Percentiles rank a stretch among this genome's conserved stretches.
phyloP scores from a whole-genome alignment of 2,113 vertebrate genomes.

The Salvelinus alpinus region DNA sequence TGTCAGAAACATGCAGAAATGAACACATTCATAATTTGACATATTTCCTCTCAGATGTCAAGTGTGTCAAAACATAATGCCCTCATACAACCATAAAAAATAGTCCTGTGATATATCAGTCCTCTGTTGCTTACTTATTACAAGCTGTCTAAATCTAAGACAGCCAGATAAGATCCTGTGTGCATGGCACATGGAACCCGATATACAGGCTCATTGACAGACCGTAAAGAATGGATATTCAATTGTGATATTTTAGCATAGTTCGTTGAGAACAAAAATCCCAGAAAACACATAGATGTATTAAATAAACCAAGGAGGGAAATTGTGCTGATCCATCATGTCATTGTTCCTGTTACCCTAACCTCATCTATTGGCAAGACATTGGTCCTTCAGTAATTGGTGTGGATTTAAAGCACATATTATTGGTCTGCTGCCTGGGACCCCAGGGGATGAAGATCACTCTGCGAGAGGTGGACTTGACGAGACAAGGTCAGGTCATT shows the following conservation, averaged over 20 bases:
- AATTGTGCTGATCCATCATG: constrained; percentile 29
- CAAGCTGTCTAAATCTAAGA: neutral
- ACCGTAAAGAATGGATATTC: neutral
- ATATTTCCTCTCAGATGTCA: neutral
- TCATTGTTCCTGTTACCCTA: constrained; percentile 31
- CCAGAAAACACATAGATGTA: neutral
- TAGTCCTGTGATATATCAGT: neutral
- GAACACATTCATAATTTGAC: neutral
- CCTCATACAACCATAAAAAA: neutral
- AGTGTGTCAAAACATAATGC: neutral
- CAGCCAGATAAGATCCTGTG: neutral
- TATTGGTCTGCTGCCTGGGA: constrained; percentile 49
- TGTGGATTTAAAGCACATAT: constrained; percentile 51
- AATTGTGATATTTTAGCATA: too few relatives aligned
- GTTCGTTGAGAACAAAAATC: neutral
- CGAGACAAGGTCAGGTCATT: constrained; percentile 71
- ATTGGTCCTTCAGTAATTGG: constrained; percentile 47
- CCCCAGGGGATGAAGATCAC: constrained; percentile 57
- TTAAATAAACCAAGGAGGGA: constrained; percentile 20
- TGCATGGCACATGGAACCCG: neutral
- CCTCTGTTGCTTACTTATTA: neutral
- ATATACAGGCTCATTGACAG: neutral
- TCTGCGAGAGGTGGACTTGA: constrained; percentile 57
- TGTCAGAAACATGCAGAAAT: neutral
- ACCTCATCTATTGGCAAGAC: constrained; percentile 12